Base-by-base conservation (phyloP, 2,797 vertebrate genomes). In the Brotula barbata region DNA sequence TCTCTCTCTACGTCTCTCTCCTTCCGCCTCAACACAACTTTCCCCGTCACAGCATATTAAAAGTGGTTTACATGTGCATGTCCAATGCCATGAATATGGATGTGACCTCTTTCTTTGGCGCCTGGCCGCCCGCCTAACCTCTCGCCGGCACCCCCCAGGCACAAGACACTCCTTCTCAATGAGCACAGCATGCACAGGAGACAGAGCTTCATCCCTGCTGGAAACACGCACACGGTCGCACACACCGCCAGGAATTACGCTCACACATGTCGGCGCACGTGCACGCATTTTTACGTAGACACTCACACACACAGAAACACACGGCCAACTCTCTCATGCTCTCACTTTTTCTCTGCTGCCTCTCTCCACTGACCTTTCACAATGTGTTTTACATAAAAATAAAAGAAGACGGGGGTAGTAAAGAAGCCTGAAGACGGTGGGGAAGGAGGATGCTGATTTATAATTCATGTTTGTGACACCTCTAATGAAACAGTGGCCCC, bases 1-100 rank as follows among this genome's bases (percentile, higher is more conserved):
- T 33, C 31, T 11, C 8, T 28, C 65, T 63, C 60, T 70, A 52
- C 51, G 37, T 63, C 58, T 87, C 87, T 90, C 91, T 91, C 89
- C 89, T 82, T 82, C 81, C 74, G 72, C 74, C 74, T 77, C 68
- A 87, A 90, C 90, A 92, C 92, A 92, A 83, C 93, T 92, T 92
- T 93, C 85, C 88, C 94, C 95, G 95, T 96, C 95, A 95, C 89
- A 92, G 92, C 92, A 92, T 93, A 96, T 98, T 99, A 96, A 94
- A 94, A 93, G 91, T 88, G 90, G 92, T 94, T 95, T 95, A 95
- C 94, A 94, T 95, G 94, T 94, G 94, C 94, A 94, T 93, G 94
- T 95, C 93, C 91, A 92, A 97, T 93, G 90, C 93, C 89, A 97
- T 99, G 95, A 97, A 98, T 98, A 98, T 98, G 94, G 91, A 98